phyloP scores from a whole-genome alignment of 2,888 invertebrate species.

The Cryptophagus acutangulus region DNA sequence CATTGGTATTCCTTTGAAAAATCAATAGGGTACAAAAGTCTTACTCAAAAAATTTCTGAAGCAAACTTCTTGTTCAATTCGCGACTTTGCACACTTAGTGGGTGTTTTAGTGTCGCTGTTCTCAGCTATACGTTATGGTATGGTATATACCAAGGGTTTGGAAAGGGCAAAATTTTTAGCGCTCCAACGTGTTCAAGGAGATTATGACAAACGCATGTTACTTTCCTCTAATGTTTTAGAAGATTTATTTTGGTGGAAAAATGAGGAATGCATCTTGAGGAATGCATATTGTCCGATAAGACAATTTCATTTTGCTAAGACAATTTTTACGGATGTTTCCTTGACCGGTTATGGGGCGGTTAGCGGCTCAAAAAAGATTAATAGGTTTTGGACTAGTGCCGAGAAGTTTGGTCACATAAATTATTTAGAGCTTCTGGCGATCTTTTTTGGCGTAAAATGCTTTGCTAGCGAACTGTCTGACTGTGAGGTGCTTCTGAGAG shows the following conservation, averaged over 20 bases:
- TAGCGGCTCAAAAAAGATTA: conserved; percentile 9
- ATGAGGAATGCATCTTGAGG: conserved; percentile 10
- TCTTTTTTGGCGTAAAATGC: conserved; percentile 20
- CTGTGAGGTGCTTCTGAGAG: conserved; percentile 18
- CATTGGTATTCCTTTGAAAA: conserved; percentile 13
- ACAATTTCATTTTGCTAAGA: conserved; percentile 10
- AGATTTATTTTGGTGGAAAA: conserved; percentile 20
- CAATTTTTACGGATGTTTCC: conserved; percentile 27
- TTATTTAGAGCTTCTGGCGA: conserved; percentile 22
- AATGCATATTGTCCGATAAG: conserved; percentile 8
- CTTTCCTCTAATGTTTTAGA: conserved; percentile 4
- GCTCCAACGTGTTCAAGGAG: conserved; percentile 27
- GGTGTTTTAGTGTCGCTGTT: conserved; percentile 19
- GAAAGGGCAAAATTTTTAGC: conserved; percentile 29
- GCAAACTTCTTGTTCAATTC: not conserved
- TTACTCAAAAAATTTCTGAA: not conserved
- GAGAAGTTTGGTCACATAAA: conserved; percentile 20
- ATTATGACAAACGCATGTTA: not conserved
- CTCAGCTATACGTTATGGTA: conserved; percentile 13
- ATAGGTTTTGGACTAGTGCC: conserved; percentile 19
- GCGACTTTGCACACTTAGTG: not conserved
- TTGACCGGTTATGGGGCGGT: conserved; percentile 22
- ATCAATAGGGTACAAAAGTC: not conserved
- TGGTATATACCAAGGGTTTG: conserved; percentile 15
- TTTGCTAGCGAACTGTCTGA: conserved; percentile 18